Percentiles rank a stretch among this genome's conserved stretches.
phyloP scores from a whole-genome alignment of 2,113 vertebrate genomes.

The Electrona antarctica region DNA sequence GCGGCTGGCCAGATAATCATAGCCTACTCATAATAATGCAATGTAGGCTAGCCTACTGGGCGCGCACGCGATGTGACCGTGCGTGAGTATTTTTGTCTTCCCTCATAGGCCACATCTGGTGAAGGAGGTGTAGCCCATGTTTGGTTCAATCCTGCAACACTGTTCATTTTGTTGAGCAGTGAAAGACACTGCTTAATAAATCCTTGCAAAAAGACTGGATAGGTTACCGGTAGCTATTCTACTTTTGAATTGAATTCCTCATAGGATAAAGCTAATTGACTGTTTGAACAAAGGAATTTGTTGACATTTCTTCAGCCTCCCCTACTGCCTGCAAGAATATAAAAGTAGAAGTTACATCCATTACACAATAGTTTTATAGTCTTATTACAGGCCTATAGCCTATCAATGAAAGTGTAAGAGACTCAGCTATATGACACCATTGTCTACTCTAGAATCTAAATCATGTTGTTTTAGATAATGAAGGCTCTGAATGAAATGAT shows the following conservation, averaged over 20 bases:
- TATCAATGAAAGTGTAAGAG: slow-evolving; percentile 37
- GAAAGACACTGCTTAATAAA: too few relatives aligned
- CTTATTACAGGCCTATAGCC: slow-evolving; percentile 66
- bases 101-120: background rate
- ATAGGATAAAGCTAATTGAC: too few relatives aligned
- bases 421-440: slow-evolving; percentile 33
- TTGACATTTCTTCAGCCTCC: too few relatives aligned
- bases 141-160: too few relatives aligned
- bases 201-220: too few relatives aligned
- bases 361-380: slow-evolving; percentile 70
- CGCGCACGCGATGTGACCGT: slow-evolving; percentile 38
- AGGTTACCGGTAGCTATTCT: too few relatives aligned
- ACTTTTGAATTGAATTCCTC: too few relatives aligned
- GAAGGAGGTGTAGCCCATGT: too few relatives aligned
- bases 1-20: background rate
- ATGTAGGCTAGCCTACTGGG: background rate
- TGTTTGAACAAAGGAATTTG: too few relatives aligned
- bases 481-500: slow-evolving; percentile 1
- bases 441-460: background rate
- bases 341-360: slow-evolving; percentile 46
- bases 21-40: slow-evolving; percentile 8
- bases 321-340: background rate
- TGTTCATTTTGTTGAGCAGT: too few relatives aligned
- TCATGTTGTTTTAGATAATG: slow-evolving; percentile 4
- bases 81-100: slow-evolving; percentile 21